These are phyloP conservation scores for Telmatochromis brichardi DNA, from an alignment of 2,113 vertebrate species.

Conservation along the genomic window DNA sequence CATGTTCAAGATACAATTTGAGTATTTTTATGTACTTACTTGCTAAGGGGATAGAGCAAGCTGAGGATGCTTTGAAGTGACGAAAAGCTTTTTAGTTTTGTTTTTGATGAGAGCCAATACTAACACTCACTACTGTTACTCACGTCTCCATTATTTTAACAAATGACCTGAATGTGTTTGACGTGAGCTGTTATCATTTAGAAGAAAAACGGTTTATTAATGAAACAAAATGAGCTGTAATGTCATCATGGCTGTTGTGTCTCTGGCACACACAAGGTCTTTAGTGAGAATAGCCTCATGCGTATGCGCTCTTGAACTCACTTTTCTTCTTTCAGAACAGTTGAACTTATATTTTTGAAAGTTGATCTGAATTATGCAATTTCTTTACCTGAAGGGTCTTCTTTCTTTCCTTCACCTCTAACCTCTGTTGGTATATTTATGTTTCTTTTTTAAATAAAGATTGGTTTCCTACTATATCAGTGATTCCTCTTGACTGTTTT, in stretches of 20 bases:
- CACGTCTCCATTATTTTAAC: neutral
- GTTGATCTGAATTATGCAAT: conserved; percentile 40
- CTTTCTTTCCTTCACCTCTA: conserved; percentile 2
- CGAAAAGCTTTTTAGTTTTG: neutral
- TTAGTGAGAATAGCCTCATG: neutral
- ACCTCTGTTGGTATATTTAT: conserved; percentile 50
- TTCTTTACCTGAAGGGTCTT: neutral
- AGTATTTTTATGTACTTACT: conserved; percentile 10
- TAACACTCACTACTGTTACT: conserved; percentile 6
- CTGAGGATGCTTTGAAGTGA: neutral
- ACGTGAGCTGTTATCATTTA: neutral
- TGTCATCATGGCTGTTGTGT: neutral
- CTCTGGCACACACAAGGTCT: neutral
- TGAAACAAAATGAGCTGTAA: neutral
- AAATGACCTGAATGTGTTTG: neutral
- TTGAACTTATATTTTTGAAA: neutral
- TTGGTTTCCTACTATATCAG: conserved; percentile 28
- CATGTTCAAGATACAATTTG: neutral
- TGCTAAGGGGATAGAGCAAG: neutral
- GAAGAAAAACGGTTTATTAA: neutral
- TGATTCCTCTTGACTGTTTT: neutral
- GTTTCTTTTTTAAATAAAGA: conserved; percentile 58
- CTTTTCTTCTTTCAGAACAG: neutral
- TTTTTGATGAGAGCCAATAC: conserved; percentile 4
- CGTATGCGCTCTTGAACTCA: neutral